Evolutionary conservation across 64 coral and sea anemone species (phyloP).

Genomic region (Montipora capricornis): DNA sequence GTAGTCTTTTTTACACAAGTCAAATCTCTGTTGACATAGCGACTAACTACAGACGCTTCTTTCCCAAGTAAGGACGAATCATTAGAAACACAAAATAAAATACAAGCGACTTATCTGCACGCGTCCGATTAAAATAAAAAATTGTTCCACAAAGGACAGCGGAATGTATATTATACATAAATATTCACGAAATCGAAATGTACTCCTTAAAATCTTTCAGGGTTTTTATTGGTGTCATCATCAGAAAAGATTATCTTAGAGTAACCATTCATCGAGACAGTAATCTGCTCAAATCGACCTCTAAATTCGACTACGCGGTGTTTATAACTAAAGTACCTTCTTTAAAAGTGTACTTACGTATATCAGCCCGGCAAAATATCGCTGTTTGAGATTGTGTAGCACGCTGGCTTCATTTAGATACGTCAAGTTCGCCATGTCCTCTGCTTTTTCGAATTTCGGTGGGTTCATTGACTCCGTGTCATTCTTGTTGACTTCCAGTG

Average conservation of each 20-base stretch:
- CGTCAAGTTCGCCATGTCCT: constrained; percentile 99
- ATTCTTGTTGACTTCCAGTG: constrained; percentile 95
- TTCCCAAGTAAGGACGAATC: not conserved
- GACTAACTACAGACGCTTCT: constrained; percentile 6
- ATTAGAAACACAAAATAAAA: not conserved
- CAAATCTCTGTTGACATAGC: constrained; percentile 43
- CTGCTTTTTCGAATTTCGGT: constrained; percentile 98
- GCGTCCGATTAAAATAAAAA: constrained; percentile 7
- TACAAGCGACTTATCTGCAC: not conserved
- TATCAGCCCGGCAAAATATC: constrained; percentile 91
- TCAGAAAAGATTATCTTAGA: constrained; percentile 10
- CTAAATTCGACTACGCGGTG: not conserved
- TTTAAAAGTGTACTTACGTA: constrained; percentile 85
- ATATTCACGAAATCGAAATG: constrained; percentile 31
- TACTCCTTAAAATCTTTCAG: not conserved
- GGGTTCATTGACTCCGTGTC: constrained; percentile 98
- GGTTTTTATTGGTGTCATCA: constrained; percentile 3
- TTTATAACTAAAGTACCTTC: not conserved
- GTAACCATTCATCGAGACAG: not conserved
- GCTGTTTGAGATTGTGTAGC: constrained; percentile 93
- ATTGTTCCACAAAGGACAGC: not conserved
- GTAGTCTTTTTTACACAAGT: constrained; percentile 15
- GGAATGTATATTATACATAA: constrained; percentile 33
- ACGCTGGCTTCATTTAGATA: constrained; percentile 99
- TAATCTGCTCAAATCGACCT: constrained; percentile 13